Percentiles rank a stretch among this genome's conserved stretches.
Evolutionary conservation across 2,113 vertebrate species (phyloP).

Genomic region (Phrynosoma blainvillii): DNA sequence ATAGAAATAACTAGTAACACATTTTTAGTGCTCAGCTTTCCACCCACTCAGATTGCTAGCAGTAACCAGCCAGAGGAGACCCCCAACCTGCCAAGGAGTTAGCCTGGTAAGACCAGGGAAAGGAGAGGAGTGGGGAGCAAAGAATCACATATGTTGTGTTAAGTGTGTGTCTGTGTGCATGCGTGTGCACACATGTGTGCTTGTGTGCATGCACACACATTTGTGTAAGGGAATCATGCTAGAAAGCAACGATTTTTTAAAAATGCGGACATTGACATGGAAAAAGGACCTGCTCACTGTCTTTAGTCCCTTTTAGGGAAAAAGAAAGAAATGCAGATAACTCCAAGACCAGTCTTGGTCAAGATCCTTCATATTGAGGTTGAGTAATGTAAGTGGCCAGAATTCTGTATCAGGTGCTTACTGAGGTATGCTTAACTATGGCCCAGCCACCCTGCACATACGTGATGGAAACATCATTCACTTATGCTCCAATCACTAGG

Average conservation of each 20-base stretch:
- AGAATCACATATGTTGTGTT: not conserved
- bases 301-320: too few species aligned
- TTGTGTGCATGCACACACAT: not conserved
- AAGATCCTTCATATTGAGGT: too few species aligned
- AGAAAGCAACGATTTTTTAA: not conserved
- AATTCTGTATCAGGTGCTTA: too few species aligned
- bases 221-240: slow-evolving; percentile 31
- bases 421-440: too few species aligned
- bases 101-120: not conserved
- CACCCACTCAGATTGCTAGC: not conserved
- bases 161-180: not conserved
- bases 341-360: too few species aligned
- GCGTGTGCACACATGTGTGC: not conserved
- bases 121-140: not conserved
- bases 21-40: not conserved
- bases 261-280: too few species aligned
- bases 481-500: too few species aligned
- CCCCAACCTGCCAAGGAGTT: not conserved
- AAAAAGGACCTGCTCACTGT: too few species aligned
- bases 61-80: slow-evolving; percentile 29
- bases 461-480: too few species aligned
- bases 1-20: slow-evolving; percentile 49
- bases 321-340: too few species aligned
- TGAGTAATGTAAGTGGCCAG: too few species aligned
- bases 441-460: too few species aligned